These are phyloP conservation scores for Eriosoma lanigerum DNA, from an alignment of 1,140 invertebrate species.

Conservation along the genomic window DNA sequence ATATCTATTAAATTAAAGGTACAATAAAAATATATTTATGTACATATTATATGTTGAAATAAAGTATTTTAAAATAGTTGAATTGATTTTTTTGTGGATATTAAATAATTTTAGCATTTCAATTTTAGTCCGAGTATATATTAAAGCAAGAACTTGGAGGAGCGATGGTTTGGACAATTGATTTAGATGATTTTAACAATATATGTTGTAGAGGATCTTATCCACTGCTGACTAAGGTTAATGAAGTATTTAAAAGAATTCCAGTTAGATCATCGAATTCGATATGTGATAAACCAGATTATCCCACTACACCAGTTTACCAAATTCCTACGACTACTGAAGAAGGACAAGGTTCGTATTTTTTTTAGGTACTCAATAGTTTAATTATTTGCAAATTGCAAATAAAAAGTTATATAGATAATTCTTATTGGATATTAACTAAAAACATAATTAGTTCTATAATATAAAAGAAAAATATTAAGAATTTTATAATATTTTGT, in stretches of 20 bases:
- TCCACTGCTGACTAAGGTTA: conserved; percentile 73
- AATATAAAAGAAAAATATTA: too few species aligned
- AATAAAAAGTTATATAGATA: too few species aligned
- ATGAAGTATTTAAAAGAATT: conserved; percentile 67
- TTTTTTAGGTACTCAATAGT: too few species aligned
- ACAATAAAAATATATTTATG: conserved; percentile 35
- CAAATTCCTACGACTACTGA: conserved; percentile 52
- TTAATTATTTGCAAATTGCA: too few species aligned
- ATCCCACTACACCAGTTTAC: conserved; percentile 52
- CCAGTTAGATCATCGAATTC: conserved; percentile 34
- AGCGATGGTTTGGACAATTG: conserved; percentile 85
- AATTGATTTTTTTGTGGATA: conserved; percentile 9
- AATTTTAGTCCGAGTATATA: conserved; percentile 69
- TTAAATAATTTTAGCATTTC: too few species aligned
- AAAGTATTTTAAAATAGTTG: background rate
- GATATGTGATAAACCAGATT: conserved; percentile 49
- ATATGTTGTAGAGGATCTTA: conserved; percentile 75
- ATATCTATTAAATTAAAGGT: conserved; percentile 76
- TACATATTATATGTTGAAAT: background rate
- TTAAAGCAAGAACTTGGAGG: conserved; percentile 72
- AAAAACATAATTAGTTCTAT: too few species aligned
- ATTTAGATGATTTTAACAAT: conserved; percentile 87
- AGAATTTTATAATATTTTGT: too few species aligned
- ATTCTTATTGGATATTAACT: too few species aligned
- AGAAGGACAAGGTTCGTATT: conserved; percentile 47